These are phyloP conservation scores for Platycheirus albimanus DNA, from an alignment of 2,888 invertebrate species.

Conservation along the genomic window DNA sequence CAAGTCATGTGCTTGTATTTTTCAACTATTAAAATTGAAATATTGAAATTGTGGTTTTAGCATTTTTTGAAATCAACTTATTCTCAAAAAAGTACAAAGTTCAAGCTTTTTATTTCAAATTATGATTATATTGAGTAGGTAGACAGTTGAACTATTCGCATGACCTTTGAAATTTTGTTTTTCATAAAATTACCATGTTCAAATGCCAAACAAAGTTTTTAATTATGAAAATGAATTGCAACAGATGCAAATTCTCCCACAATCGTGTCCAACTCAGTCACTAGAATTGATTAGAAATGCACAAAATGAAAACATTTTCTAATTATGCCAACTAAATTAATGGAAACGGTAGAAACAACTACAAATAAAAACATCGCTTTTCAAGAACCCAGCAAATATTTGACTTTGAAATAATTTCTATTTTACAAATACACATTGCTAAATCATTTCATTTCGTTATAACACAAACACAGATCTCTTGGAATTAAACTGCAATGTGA, in stretches of 20 bases:
- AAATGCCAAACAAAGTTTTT: not conserved
- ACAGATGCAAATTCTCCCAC: not conserved
- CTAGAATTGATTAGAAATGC: not conserved
- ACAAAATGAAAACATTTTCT: not conserved
- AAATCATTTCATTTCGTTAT: constrained; percentile 1
- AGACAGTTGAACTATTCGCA: too few relatives aligned
- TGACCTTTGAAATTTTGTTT: too few relatives aligned
- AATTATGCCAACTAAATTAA: not conserved
- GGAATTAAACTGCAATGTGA: constrained; percentile 77
- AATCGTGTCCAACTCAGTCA: not conserved
- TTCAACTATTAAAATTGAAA: too few relatives aligned
- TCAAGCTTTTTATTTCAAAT: too few relatives aligned
- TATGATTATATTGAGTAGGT: too few relatives aligned
- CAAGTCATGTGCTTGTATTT: too few relatives aligned
- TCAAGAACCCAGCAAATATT: constrained; percentile 24
- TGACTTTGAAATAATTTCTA: constrained; percentile 6
- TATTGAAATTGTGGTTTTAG: too few relatives aligned
- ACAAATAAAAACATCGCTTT: not conserved
- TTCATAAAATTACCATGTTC: not conserved
- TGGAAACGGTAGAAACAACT: not conserved
- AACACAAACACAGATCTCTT: constrained; percentile 75
- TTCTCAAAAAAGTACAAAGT: too few relatives aligned
- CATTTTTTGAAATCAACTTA: too few relatives aligned
- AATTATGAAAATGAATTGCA: not conserved
- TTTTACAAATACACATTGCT: not conserved